Evolutionary conservation across 2,113 vertebrate genomes (phyloP).

Genomic region (Cinclus cinclus): DNA sequence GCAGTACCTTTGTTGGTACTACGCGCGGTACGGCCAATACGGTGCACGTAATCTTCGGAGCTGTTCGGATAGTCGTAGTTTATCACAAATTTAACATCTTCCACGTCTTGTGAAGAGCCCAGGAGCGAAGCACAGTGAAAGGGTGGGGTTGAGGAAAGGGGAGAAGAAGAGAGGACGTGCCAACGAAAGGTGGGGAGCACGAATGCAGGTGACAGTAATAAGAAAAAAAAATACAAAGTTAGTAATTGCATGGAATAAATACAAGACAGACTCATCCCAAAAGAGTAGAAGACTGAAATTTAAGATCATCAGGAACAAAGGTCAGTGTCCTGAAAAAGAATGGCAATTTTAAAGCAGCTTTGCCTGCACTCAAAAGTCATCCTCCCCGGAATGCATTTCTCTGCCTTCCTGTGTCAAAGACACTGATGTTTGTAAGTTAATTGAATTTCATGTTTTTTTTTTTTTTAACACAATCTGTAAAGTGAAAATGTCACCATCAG

Average conservation of each 20-base stretch:
- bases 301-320: constrained; percentile 2
- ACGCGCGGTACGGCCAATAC: constrained; percentile 94
- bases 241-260: constrained; percentile 65
- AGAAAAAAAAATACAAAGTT: constrained; percentile 76
- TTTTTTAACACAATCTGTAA: neutral
- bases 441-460: neutral
- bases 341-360: constrained; percentile 13
- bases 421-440: neutral
- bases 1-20: constrained; percentile 99
- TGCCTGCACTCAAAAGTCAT: constrained; percentile 41
- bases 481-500: constrained; percentile 15
- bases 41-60: constrained; percentile 97
- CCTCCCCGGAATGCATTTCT: constrained; percentile 51
- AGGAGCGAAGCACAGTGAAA: constrained; percentile 65
- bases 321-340: neutral
- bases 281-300: constrained; percentile 72
- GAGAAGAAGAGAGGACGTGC: constrained; percentile 79
- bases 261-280: constrained; percentile 82
- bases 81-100: constrained; percentile 99
- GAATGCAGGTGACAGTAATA: constrained; percentile 83
- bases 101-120: constrained; percentile 86
- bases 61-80: constrained; percentile 99
- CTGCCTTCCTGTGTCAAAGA: neutral
- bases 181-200: constrained; percentile 80
- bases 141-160: constrained; percentile 70